A percentile compares a stretch with the other conserved stretches of the same genome.
Conservation (phyloP, 2,113 vertebrate genomes). For the Corydoras maculifer region DNA sequence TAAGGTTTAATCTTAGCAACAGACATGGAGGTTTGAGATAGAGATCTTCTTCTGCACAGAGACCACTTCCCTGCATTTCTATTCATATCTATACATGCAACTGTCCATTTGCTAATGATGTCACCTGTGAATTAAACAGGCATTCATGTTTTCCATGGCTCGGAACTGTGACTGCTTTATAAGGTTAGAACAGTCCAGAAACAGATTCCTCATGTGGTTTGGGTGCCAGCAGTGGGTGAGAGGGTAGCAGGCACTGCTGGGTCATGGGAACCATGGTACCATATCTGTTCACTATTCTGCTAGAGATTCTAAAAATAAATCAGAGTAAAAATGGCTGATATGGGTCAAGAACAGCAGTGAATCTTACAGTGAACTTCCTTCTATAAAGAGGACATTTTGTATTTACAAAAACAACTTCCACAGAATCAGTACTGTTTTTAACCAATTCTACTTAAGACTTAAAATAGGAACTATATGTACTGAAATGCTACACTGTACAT, state of each 20-base stretch:
- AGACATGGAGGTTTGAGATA: slow-evolving; percentile 27
- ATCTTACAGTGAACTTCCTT: slow-evolving; percentile 46
- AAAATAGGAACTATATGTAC: no score
- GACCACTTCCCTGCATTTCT: slow-evolving; percentile 37
- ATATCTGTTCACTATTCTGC: slow-evolving; percentile 72
- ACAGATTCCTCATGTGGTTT: slow-evolving; percentile 56
- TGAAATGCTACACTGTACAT: no score
- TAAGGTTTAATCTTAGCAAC: slow-evolving; percentile 27
- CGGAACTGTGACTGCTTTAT: slow-evolving; percentile 57
- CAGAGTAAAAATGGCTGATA: slow-evolving; percentile 53
- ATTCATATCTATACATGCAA: slow-evolving; percentile 34
- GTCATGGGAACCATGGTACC: slow-evolving; percentile 75
- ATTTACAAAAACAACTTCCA: no score
- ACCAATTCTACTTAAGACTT: no score
- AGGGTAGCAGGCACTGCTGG: slow-evolving; percentile 56
- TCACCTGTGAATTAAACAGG: slow-evolving; percentile 39
- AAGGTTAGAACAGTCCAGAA: slow-evolving; percentile 59
- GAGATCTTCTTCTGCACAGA: slow-evolving; percentile 23
- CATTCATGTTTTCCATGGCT: slow-evolving; percentile 28
- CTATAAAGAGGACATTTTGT: not conserved
- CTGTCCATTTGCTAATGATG: slow-evolving; percentile 3
- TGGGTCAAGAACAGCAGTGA: slow-evolving; percentile 43
- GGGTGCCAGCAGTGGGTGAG: slow-evolving; percentile 55
- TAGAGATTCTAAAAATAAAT: slow-evolving; percentile 74
- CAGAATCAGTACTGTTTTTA: no score